Conservation (phyloP, 2,113 vertebrate genomes). For the Equus przewalskii region DNA sequence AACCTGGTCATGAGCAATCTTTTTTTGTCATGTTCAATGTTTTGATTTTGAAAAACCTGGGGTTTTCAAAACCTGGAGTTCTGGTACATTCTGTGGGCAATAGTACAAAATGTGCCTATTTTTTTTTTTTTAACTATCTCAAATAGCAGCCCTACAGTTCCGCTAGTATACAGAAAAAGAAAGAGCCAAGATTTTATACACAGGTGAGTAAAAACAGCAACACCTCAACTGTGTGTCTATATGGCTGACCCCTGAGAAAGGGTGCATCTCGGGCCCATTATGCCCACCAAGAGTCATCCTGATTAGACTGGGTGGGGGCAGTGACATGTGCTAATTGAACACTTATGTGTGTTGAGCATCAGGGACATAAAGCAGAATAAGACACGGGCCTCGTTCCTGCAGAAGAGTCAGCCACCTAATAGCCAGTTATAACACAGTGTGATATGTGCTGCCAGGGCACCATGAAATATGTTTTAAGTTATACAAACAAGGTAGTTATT, state of each 20-base stretch:
- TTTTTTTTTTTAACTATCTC: not conserved
- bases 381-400: not conserved
- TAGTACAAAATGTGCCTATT: not conserved
- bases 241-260: not conserved
- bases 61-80: not conserved
- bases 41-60: constrained; percentile 46
- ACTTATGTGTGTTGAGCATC: not conserved
- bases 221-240: not conserved
- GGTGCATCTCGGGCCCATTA: not conserved
- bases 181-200: not conserved
- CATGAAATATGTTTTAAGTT: too few species aligned
- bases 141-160: not conserved
- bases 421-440: not conserved
- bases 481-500: not conserved
- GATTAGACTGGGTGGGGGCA: too few species aligned
- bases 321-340: not conserved
- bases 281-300: not conserved
- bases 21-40: not conserved
- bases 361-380: not conserved
- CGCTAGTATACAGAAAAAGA: not conserved
- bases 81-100: not conserved
- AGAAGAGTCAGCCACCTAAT: not conserved
- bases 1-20: not conserved
- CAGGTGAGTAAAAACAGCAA: not conserved
- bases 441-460: rapidly evolving